Base-by-base conservation (phyloP, 1,140 invertebrate genomes). In the Acromyrmex heyeri region DNA sequence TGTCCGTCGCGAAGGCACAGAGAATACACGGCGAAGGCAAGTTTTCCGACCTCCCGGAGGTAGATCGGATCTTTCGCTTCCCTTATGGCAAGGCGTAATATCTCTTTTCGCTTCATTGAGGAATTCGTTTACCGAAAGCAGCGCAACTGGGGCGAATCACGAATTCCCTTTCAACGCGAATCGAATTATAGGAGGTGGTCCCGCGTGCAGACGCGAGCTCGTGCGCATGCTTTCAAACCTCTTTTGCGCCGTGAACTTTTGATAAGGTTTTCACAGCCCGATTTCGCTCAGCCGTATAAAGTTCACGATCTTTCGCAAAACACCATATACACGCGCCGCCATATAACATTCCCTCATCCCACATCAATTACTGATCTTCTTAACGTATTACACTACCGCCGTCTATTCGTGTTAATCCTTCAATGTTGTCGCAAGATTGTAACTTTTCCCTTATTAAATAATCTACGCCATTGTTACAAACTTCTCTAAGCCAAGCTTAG, bases 51-150 rank as follows among this genome's bases (percentile, higher is more conserved):
- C 18, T 34, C 10, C 27, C 50, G 48, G 16, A 30, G 77, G 18
- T 27, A 34, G 48, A 30, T 30, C 27, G 44, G 16, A 72, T 72
- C 59, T 61, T 79, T 65, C 62, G 59, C 30, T 65, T 85, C 18
- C 48, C 53, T 59, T 59, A 57, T 30, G 14, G 59, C 12, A 27
- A 30, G 48, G n/a, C 50, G 72, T 78, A 79, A 86, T 86, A 86
- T 81, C 85, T 69, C 76, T 48, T 86, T 61, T 86, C 85, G 76
- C 64, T 81, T 86, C 85, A 86, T 81, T 86, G 76, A 70, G 55
- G 76, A 70, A 86, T 86, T 69, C 64, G 61, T 79, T 81, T 86
- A 61, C 53, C 61, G 73, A 59, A 61, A 81, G 85, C n/a, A 77
- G 44, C 69, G 85, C n/a, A 69, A 62, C 38, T 30, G 12, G 57